Percentiles rank a stretch among this genome's conserved stretches.
Evolutionary conservation across 2,888 invertebrate genomes (phyloP).

Genomic region (Xanthorhoe spadicearia): DNA sequence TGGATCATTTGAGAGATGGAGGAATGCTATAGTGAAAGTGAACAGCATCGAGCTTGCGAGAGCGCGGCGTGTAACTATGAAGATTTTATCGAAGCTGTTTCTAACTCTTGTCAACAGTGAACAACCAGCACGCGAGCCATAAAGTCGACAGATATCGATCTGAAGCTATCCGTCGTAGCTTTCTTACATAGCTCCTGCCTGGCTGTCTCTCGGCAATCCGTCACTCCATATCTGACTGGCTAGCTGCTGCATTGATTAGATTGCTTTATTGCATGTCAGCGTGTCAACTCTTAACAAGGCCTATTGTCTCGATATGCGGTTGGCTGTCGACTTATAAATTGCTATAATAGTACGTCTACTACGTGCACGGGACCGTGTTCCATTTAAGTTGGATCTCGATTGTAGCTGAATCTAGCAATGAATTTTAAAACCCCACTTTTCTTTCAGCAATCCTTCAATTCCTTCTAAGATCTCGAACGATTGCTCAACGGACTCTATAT

Average conservation of each 20-base stretch:
- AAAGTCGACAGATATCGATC: conserved; percentile 64
- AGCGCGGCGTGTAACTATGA: conserved; percentile 51
- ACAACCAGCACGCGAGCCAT: conserved; percentile 60
- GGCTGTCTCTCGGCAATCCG: conserved; percentile 55
- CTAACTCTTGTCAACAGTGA: conserved; percentile 60
- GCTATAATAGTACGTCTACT: conserved; percentile 51
- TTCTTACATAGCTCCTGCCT: conserved; percentile 50
- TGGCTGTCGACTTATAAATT: conserved; percentile 57
- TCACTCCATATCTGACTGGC: conserved; percentile 61
- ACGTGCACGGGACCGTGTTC: conserved; percentile 54
- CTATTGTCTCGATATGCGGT: conserved; percentile 62
- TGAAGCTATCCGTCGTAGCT: conserved; percentile 53
- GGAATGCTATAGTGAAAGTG: conserved; percentile 65
- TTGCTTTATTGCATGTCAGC: conserved; percentile 64
- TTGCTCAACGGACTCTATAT: conserved; percentile 25
- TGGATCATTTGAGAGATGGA: conserved; percentile 46
- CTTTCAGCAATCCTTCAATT: conserved; percentile 5
- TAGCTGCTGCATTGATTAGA: conserved; percentile 64
- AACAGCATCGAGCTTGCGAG: conserved; percentile 54
- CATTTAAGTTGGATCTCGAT: conserved; percentile 49
- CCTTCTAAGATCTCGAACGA: conserved; percentile 16
- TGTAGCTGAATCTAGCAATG: conserved; percentile 14
- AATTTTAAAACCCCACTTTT: conserved; percentile 23
- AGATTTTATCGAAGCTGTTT: conserved; percentile 63
- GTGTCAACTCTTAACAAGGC: conserved; percentile 62